phyloP scores from a whole-genome alignment of 2,888 invertebrate genomes.

The Parnassius apollo region DNA sequence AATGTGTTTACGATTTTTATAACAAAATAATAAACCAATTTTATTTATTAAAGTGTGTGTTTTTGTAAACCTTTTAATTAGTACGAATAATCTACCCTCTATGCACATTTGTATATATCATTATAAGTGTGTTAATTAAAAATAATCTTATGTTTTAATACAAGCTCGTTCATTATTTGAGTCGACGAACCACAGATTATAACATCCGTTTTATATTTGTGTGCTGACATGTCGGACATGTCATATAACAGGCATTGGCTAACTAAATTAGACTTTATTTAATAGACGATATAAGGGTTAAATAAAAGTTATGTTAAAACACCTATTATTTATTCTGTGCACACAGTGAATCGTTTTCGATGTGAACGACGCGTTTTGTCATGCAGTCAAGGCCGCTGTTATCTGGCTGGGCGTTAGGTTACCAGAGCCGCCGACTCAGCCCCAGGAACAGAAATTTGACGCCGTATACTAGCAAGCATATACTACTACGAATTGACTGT shows the following conservation, averaged over 20 bases:
- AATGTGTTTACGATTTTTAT: too few relatives aligned
- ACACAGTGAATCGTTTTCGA: conserved; percentile 21
- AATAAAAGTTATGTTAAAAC: conserved; percentile 9
- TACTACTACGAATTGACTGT: conserved; percentile 37
- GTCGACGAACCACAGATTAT: conserved; percentile 52
- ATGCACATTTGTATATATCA: neutral
- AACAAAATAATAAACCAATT: too few relatives aligned
- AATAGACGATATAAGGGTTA: conserved; percentile 28
- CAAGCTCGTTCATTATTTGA: conserved; percentile 48
- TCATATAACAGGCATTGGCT: conserved; percentile 21
- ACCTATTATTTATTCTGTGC: too few relatives aligned
- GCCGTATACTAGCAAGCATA: conserved; percentile 34
- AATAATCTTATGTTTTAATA: conserved; percentile 26
- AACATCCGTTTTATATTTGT: conserved; percentile 56
- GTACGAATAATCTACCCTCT: too few relatives aligned
- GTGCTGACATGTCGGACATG: conserved; percentile 23
- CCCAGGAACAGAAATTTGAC: conserved; percentile 44
- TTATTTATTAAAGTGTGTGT: too few relatives aligned
- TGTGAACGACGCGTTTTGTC: conserved; percentile 41
- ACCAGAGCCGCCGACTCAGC: conserved; percentile 63
- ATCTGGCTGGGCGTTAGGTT: conserved; percentile 64
- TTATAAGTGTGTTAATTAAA: conserved; percentile 28
- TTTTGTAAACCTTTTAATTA: too few relatives aligned
- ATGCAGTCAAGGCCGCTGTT: conserved; percentile 54
- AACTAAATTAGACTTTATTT: conserved; percentile 34